Percentiles rank a stretch among this genome's conserved stretches.
Conservation (phyloP, 2,113 vertebrate species). For the Sisor rabdophorus region DNA sequence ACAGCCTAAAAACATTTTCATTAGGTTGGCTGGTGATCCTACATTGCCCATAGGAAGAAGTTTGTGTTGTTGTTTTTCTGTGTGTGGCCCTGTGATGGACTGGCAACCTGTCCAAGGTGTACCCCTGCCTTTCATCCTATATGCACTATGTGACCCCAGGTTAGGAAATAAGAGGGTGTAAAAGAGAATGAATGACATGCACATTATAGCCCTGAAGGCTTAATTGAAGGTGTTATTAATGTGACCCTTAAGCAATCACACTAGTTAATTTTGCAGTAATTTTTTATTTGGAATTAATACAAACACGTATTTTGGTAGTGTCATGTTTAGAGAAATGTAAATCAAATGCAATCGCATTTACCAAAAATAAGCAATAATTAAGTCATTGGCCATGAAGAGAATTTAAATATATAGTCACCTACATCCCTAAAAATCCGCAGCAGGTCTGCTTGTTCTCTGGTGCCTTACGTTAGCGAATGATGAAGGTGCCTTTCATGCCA, state of each 20-base stretch:
- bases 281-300: neutral
- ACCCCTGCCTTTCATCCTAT: too few species aligned
- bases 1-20: too few species aligned
- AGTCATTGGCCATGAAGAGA: constrained; percentile 1
- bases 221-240: neutral
- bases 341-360: neutral
- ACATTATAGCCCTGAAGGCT: neutral
- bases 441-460: constrained; percentile 25
- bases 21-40: too few species aligned
- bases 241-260: neutral
- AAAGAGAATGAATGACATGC: neutral
- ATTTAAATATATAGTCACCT: constrained; percentile 21
- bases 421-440: constrained; percentile 26
- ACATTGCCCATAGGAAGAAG: too few species aligned
- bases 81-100: too few species aligned
- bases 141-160: too few species aligned
- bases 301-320: neutral
- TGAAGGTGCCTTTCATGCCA: constrained; percentile 58
- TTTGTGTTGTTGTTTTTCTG: too few species aligned
- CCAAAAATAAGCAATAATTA: neutral
- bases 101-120: too few species aligned
- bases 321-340: neutral
- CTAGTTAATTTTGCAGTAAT: neutral
- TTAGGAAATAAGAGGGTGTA: too few species aligned
- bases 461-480: constrained; percentile 37